Evolutionary conservation across 2,888 invertebrate species (phyloP).

Genomic region (Phymatocera aterrima): DNA sequence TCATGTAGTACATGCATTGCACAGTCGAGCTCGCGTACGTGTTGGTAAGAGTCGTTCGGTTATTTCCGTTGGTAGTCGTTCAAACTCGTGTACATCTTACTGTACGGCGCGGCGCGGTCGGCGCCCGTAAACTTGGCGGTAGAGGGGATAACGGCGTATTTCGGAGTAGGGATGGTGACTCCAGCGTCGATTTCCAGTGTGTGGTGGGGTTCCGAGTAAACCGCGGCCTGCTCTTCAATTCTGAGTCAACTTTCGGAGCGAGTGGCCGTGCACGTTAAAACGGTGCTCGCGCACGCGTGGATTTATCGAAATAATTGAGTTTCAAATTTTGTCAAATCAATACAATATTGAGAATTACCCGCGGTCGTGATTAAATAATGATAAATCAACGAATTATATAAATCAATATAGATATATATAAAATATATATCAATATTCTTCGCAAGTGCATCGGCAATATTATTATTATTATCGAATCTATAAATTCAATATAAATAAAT

Average conservation of each 20-base stretch:
- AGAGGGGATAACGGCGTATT: neutral
- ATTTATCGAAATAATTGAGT: neutral
- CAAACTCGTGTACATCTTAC: neutral
- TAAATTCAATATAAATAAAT: neutral
- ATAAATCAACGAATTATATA: too few relatives aligned
- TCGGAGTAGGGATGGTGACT: neutral
- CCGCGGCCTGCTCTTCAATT: conserved; percentile 61
- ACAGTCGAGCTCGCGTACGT: too few relatives aligned
- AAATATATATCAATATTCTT: too few relatives aligned
- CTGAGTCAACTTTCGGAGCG: conserved; percentile 64
- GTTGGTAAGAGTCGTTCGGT: neutral
- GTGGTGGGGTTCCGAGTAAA: conserved; percentile 47
- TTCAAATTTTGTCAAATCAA: too few relatives aligned
- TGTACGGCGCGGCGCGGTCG: too few relatives aligned
- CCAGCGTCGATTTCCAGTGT: conserved; percentile 40
- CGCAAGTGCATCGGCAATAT: too few relatives aligned
- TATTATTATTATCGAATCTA: too few relatives aligned
- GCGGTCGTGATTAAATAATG: too few relatives aligned
- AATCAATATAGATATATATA: neutral
- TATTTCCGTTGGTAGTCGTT: neutral
- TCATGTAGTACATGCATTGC: too few relatives aligned
- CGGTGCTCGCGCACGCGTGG: conserved; percentile 57
- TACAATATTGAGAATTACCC: too few relatives aligned
- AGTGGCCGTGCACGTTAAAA: conserved; percentile 59
- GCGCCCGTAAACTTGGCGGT: neutral